phyloP scores from a whole-genome alignment of 2,113 vertebrate genomes.

The Lathamus discolor region DNA sequence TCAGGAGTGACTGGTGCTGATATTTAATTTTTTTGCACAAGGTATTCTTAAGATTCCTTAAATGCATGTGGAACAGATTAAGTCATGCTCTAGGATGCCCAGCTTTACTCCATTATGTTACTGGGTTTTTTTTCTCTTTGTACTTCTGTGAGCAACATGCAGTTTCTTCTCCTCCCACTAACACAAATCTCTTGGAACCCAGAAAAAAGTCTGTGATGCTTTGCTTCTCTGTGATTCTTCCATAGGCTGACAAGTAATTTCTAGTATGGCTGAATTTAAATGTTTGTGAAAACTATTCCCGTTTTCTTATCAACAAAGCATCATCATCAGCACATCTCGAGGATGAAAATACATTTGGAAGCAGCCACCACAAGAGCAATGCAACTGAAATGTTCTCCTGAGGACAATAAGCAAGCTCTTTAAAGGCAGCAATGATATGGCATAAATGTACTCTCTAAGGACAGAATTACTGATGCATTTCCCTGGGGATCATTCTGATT shows the following conservation, averaged over 20 bases:
- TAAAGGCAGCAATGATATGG: background rate
- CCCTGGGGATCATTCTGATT: background rate
- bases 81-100: background rate
- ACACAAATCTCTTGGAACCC: background rate
- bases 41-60: background rate
- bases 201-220: fast-evolving
- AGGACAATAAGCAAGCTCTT: background rate
- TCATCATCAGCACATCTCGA: background rate
- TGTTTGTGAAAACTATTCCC: background rate
- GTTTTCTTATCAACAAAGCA: background rate
- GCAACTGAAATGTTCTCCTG: conserved; percentile 9
- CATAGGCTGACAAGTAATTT: background rate
- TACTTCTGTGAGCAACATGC: background rate
- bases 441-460: background rate
- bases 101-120: background rate
- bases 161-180: background rate
- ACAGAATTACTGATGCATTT: background rate
- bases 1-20: background rate
- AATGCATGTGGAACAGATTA: background rate
- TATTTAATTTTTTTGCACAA: background rate
- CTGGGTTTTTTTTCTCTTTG: background rate
- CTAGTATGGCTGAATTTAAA: background rate
- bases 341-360: background rate
- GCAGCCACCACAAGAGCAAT: background rate
- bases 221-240: background rate